These are phyloP conservation scores for Ceramica pisi DNA, from an alignment of 2,888 invertebrate genomes.

Conservation along the genomic window DNA sequence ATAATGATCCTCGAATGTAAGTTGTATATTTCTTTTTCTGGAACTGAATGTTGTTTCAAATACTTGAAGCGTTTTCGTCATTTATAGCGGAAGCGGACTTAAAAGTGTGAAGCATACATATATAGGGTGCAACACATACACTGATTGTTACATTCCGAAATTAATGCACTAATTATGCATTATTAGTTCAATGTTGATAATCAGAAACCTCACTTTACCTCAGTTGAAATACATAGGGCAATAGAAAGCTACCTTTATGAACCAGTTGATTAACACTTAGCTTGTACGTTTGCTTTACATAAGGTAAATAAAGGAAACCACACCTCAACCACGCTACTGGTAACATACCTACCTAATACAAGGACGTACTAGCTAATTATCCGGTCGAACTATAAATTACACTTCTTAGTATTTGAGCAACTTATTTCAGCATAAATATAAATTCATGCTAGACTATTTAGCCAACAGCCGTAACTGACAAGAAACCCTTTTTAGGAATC, in stretches of 20 bases:
- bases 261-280: not conserved
- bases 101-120: too few species aligned
- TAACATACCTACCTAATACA: not conserved
- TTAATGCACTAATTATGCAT: too few species aligned
- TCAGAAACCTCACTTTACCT: not conserved
- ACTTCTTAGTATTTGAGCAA: conserved; percentile 1
- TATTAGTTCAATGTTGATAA: not conserved
- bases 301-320: conserved; percentile 3
- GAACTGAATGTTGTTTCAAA: too few species aligned
- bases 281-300: not conserved
- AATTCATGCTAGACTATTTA: too few species aligned
- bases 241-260: not conserved
- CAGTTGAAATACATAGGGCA: not conserved
- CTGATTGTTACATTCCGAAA: too few species aligned
- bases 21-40: too few species aligned
- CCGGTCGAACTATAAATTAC: not conserved
- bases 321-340: conserved; percentile 7
- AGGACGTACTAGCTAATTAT: conserved; percentile 17
- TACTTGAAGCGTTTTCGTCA: too few species aligned
- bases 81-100: too few species aligned
- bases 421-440: not conserved
- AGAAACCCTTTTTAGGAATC: not conserved
- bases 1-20: too few species aligned
- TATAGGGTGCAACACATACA: too few species aligned
- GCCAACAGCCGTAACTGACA: not conserved